Base-by-base conservation (phyloP, 2,888 invertebrate species). In the Bellardia pandia region DNA sequence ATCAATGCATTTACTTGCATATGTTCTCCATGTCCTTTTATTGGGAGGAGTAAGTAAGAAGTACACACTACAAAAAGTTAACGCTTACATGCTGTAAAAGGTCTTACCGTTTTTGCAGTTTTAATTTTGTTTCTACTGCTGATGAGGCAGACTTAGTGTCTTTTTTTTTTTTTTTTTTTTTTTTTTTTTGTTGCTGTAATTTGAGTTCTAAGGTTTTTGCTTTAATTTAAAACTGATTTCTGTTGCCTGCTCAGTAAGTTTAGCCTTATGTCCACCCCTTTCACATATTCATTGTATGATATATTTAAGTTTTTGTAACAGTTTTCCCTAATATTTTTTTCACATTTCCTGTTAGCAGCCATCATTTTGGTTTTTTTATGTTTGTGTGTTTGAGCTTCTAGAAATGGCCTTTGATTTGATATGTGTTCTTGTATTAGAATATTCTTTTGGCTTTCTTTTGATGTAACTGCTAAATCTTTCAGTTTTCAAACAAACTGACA, bases 381-480 rank as follows among this genome's bases (percentile, higher is more conserved):
- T 66, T 66, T 9, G 8, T 42, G 51, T 62, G 16, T 5, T 16
- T 13, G n/a, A 40, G 45, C 40, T 45, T 9, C 45, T 37, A 23
- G 48, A 42, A 51, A 30, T 60, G 60, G 77, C 48, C 71, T 77
- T 72, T 72, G 64, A 77, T 83, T 83, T 83, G 37, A 40, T 72
- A 83, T 83, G 76, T 83, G 71, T 64, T 77, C 48, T 71, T 62
- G 53, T 71, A 77, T 71, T 77, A 83, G 42, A 83, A 77, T 83
- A 77, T 83, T 77, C 83, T 45, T 77, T 83, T 77, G 71, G 33
- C 45, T 56, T 69, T 69, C 66, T 37, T 72, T 71, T 79, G 60
- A 79, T 78, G 45, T 14, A 79, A 69, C 69, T 80, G 71, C 30
- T 72, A 53, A 72, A 66, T 56, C 33, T 80, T 80, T 62, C 42